Percentiles rank a stretch among this genome's conserved stretches.
These are phyloP conservation scores for Habrosyne pyritoides DNA, from an alignment of 2,888 invertebrate genomes.

Conservation along the genomic window DNA sequence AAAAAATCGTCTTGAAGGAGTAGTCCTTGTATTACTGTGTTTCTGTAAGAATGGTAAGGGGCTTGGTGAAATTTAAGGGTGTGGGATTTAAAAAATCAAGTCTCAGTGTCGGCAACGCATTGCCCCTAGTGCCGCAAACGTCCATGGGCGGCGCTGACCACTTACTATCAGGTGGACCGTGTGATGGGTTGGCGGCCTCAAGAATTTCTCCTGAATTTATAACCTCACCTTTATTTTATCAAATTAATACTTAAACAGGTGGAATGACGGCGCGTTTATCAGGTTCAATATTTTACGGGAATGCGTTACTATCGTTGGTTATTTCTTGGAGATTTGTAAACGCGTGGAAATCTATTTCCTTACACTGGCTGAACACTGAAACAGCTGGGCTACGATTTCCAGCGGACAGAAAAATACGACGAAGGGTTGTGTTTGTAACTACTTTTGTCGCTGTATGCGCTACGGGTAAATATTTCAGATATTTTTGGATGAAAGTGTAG, in stretches of 20 bases:
- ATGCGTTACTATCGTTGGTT: conserved; percentile 76
- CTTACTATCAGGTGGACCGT: too few species aligned
- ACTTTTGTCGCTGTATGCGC: conserved; percentile 49
- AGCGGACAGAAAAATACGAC: conserved; percentile 47
- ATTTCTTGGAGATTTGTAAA: conserved; percentile 73
- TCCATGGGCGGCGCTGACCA: too few species aligned
- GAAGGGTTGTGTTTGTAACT: conserved; percentile 44
- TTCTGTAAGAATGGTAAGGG: too few species aligned
- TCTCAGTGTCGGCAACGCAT: too few species aligned
- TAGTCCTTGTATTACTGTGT: too few species aligned
- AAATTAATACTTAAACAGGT: conserved; percentile 35
- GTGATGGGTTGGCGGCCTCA: too few species aligned
- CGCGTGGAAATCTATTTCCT: conserved; percentile 53
- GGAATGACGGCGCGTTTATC: conserved; percentile 58
- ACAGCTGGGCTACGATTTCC: conserved; percentile 39
- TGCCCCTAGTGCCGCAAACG: too few species aligned
- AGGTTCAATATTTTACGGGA: conserved; percentile 81
- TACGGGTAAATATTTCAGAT: conserved; percentile 38
- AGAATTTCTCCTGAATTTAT: not conserved
- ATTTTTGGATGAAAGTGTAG: not conserved
- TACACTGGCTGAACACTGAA: conserved; percentile 54
- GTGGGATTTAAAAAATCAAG: too few species aligned
- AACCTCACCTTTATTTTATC: not conserved
- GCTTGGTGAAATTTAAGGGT: too few species aligned
- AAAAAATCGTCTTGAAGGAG: too few species aligned